Base-by-base conservation (phyloP, 2,113 vertebrate genomes). In the Oncorhynchus masou region DNA sequence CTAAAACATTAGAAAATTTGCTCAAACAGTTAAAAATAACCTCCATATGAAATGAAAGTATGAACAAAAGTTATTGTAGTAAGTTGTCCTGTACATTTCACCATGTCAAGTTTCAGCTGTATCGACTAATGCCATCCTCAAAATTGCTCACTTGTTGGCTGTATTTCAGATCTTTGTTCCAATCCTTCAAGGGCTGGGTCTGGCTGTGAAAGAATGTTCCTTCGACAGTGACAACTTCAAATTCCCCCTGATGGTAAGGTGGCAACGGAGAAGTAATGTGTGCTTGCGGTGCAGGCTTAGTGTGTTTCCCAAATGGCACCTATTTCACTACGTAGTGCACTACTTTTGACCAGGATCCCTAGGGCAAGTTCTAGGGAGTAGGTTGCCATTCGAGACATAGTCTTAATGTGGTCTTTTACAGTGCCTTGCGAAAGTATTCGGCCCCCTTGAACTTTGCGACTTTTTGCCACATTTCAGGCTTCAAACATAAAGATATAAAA, bases 141-240 rank as follows among this genome's bases (percentile, higher is more conserved):
- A 45, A 45, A 45, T 22, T 59, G 77, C 57, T 71, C 76, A 12
- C 81, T 76, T 71, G 49, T 54, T 51, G 49, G 19, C 16, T 79
- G 62, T 45, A 62, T 83, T 90, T 25, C 90, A 99, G 98, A 98
- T 99, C 80, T 99, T 99, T 85, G 90, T 95, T 88, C 98, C 98
- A 60, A 96, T 99, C 85, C 94, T 99, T 83, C 95, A 97, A 93
- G 98, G 97, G 73, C 91, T 99, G 86, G 95, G 94, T 81, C 88
- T 93, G 81, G 96, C 98, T 88, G 96, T 96, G 81, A 98, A 97
- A 94, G 98, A 99, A 89, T 97, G 97, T 88, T 99, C 98, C 78
- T 95, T 99, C 4, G 97, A 99, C 75, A 97, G 95, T 74, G 98
- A 99, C 92, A 97, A 97, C 91, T 99, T 97, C 89, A 99, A 99